Evolutionary conservation across 2,888 invertebrate genomes (phyloP).

Genomic region (Pachliopta kotzebuea): DNA sequence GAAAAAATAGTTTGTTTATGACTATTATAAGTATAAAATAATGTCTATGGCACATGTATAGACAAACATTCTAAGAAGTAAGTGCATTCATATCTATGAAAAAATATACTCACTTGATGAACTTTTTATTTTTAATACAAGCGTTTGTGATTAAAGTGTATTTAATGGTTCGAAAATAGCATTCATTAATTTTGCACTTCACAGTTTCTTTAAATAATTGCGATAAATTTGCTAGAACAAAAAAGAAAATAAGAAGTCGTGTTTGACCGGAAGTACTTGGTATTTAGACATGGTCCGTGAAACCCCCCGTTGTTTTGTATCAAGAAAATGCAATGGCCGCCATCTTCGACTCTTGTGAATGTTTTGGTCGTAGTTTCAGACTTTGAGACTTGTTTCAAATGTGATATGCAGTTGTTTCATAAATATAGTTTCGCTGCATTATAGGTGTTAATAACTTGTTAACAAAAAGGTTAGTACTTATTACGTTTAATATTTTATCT

Average conservation of each 20-base stretch:
- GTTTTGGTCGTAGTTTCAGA: constrained; percentile 84
- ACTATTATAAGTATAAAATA: constrained; percentile 8
- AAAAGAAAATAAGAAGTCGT: not conserved
- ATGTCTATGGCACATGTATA: constrained; percentile 18
- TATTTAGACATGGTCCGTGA: constrained; percentile 72
- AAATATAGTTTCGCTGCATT: constrained; percentile 66
- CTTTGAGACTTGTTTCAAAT: constrained; percentile 68
- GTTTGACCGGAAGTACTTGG: constrained; percentile 62
- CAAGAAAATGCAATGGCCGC: constrained; percentile 91
- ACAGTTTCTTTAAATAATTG: not conserved
- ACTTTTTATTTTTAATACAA: constrained; percentile 6
- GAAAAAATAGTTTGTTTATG: constrained; percentile 14
- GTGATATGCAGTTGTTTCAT: constrained; percentile 73
- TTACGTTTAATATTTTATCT: constrained; percentile 55
- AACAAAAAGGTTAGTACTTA: constrained; percentile 62
- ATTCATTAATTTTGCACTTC: not conserved
- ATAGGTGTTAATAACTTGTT: constrained; percentile 60
- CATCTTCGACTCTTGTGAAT: constrained; percentile 91
- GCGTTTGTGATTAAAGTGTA: not conserved
- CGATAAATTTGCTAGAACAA: not conserved
- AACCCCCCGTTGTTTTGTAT: constrained; percentile 85
- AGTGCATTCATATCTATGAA: constrained; percentile 26
- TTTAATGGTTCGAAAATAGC: not conserved
- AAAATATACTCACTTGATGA: not conserved
- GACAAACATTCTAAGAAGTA: constrained; percentile 19